Evolutionary conservation across 1,140 invertebrate genomes (phyloP).

Genomic region (Drosophila subpulchrella): DNA sequence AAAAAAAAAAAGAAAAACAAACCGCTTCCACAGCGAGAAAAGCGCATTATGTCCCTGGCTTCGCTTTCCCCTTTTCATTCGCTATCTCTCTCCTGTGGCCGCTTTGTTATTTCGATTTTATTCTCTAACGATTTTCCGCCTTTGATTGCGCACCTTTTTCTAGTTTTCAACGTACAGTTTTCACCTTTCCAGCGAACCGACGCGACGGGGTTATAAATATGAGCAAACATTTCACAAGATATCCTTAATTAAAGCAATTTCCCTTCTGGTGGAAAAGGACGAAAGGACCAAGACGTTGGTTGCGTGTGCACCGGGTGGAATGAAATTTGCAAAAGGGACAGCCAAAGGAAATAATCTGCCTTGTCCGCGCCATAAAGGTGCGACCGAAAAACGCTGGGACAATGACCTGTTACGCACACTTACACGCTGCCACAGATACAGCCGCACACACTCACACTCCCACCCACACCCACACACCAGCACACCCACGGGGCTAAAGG

Average conservation of each 20-base stretch:
- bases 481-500: conserved; percentile 59
- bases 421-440: conserved; percentile 17
- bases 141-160: conserved; percentile 72
- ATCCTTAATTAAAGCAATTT: conserved; percentile 82
- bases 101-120: conserved; percentile 78
- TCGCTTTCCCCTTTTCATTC: conserved; percentile 22
- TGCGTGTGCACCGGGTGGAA: conserved; percentile 57
- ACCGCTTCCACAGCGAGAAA: conserved; percentile 50
- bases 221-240: conserved; percentile 75
- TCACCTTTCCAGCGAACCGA: conserved; percentile 24
- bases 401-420: conserved; percentile 73
- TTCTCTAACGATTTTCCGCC: conserved; percentile 68
- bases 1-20: conserved; percentile 33
- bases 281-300: conserved; percentile 17
- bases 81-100: conserved; percentile 47
- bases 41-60: conserved; percentile 65
- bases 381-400: conserved; percentile 67
- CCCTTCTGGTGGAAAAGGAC: conserved; percentile 32
- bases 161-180: conserved; percentile 41
- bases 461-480: conserved; percentile 3
- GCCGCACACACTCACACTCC: conserved; percentile 5
- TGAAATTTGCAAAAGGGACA: conserved; percentile 73
- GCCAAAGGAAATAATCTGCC: conserved; percentile 74
- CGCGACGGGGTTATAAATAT: conserved; percentile 68
- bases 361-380: conserved; percentile 68